Evolutionary conservation across 2,888 invertebrate species (phyloP).

Genomic region (Scelioninae gen. 2): DNA sequence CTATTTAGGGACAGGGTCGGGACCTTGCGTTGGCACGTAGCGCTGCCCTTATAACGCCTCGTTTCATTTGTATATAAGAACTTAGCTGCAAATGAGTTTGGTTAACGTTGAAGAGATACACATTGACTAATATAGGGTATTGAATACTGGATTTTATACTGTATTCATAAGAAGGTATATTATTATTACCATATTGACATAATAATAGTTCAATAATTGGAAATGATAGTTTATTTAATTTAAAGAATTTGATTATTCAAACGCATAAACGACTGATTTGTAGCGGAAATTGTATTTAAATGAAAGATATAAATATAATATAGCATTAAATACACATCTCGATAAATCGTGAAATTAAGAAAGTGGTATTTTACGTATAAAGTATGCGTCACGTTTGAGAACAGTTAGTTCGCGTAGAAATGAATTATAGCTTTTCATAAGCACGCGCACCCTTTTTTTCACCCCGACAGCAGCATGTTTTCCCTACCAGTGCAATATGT

Average conservation of each 20-base stretch:
- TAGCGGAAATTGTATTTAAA: slow-evolving; percentile 23
- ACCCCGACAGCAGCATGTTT: slow-evolving; percentile 43
- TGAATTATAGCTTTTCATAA: slow-evolving; percentile 59
- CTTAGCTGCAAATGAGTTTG: slow-evolving; percentile 21
- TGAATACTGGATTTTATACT: no score
- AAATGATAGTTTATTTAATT: neutral
- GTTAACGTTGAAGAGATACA: neutral
- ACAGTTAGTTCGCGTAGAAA: slow-evolving; percentile 46
- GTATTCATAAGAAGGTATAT: no score
- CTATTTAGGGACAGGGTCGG: slow-evolving; percentile 65
- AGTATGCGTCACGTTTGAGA: slow-evolving; percentile 53
- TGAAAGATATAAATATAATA: slow-evolving; percentile 17
- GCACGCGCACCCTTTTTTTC: slow-evolving; percentile 55
- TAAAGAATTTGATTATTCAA: slow-evolving; percentile 1
- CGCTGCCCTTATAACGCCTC: slow-evolving; percentile 64
- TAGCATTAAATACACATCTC: slow-evolving; percentile 36
- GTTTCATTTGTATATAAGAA: slow-evolving; percentile 70
- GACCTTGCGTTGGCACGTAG: slow-evolving; percentile 65
- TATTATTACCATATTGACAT: no score
- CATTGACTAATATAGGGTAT: no score
- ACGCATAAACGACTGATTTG: slow-evolving; percentile 27
- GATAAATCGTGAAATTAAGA: slow-evolving; percentile 52
- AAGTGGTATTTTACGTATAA: slow-evolving; percentile 49
- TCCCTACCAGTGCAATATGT: slow-evolving; percentile 58
- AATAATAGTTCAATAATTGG: neutral